A percentile compares a stretch with the other conserved stretches of the same genome.
Conservation (phyloP, 2,113 vertebrate species). For the Varanus komodoensis region DNA sequence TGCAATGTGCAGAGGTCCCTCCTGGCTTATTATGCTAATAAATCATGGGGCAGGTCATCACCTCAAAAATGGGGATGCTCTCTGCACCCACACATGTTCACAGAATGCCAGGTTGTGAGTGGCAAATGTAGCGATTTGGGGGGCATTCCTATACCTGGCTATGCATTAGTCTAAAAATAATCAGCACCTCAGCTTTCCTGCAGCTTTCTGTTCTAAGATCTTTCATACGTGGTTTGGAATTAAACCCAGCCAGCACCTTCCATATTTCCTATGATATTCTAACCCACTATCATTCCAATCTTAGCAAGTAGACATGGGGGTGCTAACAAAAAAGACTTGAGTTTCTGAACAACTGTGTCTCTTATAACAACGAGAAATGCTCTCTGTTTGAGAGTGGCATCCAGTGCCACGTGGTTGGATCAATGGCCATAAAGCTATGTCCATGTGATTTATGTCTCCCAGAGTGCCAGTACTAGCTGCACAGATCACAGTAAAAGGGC, state of each 20-base stretch:
- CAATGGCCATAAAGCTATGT: conserved; percentile 38
- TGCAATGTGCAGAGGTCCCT: not conserved
- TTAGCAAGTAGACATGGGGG: not conserved
- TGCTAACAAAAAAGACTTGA: not conserved
- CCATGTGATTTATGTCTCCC: conserved; percentile 33
- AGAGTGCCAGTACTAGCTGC: conserved; percentile 12
- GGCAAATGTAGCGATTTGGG: not conserved
- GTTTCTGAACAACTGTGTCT: conserved; percentile 24
- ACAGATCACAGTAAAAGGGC: conserved; percentile 15
- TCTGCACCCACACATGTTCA: too few relatives aligned
- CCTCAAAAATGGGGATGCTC: not conserved
- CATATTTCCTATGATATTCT: not conserved
- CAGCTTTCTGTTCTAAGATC: not conserved
- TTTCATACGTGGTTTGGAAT: not conserved
- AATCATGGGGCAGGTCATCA: not conserved
- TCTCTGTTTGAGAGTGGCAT: conserved; percentile 10
- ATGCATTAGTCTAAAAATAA: not conserved
- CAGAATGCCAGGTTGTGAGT: not conserved
- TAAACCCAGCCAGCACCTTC: not conserved
- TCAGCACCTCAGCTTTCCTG: not conserved
- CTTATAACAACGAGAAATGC: conserved; percentile 20
- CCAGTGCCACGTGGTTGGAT: conserved; percentile 27
- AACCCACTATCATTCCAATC: not conserved
- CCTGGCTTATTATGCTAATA: not conserved
- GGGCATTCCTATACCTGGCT: not conserved